Evolutionary conservation across 2,888 invertebrate genomes (phyloP), one percentile per base, ranked within the genome.

Genomic region (Melinaea marsaeus): DNA sequence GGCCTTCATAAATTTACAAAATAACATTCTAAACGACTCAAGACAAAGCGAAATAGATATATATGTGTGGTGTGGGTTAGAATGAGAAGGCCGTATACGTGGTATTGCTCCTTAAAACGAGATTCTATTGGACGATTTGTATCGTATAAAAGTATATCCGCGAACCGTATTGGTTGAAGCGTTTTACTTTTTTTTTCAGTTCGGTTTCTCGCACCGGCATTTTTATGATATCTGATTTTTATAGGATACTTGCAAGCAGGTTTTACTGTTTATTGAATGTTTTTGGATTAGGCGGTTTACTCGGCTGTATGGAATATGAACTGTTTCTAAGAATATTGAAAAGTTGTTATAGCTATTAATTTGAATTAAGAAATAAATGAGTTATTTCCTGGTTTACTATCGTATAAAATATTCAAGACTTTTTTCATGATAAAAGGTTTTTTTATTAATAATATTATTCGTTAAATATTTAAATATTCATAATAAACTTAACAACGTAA

Each of bases 201-300:
- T 74, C 70, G 70, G 69, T 67, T 67, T 62, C 69, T 69, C 63
- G 70, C 60, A 65, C 64, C 70, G 61, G 70, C 67, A 67, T 70
- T 79, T 83, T 83, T 81, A 81, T 75, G 79, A 79, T 79, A 76
- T 76, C 78, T 80, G 80, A 80, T 78, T 81, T 84, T 85, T 84
- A 85, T 83, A 78, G 80, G 73, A 78, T 77, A 78, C 78, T 84
- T 80, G 72, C 70, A 70, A 75, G 74, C 83, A 83, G 81, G 76
- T 79, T 78, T 78, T 72, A 74, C 75, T 71, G 67, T 75, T 74
- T 74, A 74, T 74, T 72, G 72, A 74, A 74, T 72, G 72, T 77
- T 75, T 76, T 74, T 70, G 71, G 71, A 71, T 77, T 79, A 75
- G 75, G 76, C 73, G 71, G 72, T 72, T 65, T 66, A 63, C 9